A percentile compares a stretch with the other conserved stretches of the same genome.
phyloP scores from a whole-genome alignment of 2,888 invertebrate genomes.

The Macrophya annulata region DNA sequence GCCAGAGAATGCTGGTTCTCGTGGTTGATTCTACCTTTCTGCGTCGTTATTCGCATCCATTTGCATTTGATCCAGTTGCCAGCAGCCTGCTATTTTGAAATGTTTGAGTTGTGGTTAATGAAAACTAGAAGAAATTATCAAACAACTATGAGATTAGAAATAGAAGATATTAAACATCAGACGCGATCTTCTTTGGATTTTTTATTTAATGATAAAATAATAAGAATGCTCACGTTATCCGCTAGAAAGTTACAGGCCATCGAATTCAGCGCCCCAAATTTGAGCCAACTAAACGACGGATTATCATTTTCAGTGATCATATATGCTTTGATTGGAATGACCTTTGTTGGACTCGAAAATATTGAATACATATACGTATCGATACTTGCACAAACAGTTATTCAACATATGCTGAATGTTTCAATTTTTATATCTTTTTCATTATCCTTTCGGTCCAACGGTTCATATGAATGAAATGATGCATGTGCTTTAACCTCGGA shows the following conservation, averaged over 20 bases:
- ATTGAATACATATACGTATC: neutral
- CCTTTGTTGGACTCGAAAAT: slow-evolving; percentile 8
- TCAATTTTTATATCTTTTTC: neutral
- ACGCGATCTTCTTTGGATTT: neutral
- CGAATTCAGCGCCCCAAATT: neutral
- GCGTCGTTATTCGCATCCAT: slow-evolving; percentile 52
- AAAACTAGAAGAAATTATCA: neutral
- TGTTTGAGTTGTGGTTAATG: slow-evolving; percentile 4
- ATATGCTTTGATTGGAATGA: neutral
- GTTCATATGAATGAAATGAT: slow-evolving; percentile 1
- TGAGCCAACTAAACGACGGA: neutral
- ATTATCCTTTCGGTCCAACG: slow-evolving; percentile 8
- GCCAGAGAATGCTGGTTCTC: slow-evolving; percentile 33
- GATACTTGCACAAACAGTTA: neutral
- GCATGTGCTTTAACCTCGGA: neutral
- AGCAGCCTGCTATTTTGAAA: neutral
- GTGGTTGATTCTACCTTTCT: slow-evolving; percentile 53
- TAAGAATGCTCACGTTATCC: neutral
- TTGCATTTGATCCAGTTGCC: slow-evolving; percentile 56
- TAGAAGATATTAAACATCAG: neutral
- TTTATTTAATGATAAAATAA: neutral
- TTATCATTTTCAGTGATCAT: neutral
- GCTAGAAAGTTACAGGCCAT: neutral
- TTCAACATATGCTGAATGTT: neutral
- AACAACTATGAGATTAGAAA: neutral